Percentiles rank a stretch among this genome's conserved stretches.
Conservation (phyloP, 2,797 vertebrate species). For the Acanthiza pusilla region DNA sequence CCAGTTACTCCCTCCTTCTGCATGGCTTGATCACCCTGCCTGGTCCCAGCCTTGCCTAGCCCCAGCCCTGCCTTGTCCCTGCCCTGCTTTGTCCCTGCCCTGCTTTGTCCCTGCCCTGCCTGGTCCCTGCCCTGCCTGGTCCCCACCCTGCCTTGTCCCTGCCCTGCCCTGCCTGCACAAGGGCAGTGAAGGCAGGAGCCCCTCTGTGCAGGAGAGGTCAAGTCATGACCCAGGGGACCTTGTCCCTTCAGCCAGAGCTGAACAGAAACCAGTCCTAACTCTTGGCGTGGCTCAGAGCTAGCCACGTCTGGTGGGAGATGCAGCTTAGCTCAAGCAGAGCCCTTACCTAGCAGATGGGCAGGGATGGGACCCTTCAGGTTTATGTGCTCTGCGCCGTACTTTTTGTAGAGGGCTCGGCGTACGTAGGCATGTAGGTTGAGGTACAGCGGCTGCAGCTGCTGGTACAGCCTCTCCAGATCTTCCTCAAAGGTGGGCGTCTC, state of each 20-base stretch:
- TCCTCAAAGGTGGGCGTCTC: constrained; percentile 87
- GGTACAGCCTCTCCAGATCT: constrained; percentile 87
- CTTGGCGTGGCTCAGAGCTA: not conserved
- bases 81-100: too few relatives aligned
- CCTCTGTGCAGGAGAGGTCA: not conserved
- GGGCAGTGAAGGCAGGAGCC: not conserved
- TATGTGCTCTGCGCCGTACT: constrained; percentile 81
- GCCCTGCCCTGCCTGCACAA: not conserved
- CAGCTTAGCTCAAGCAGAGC: not conserved
- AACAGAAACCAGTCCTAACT: not conserved
- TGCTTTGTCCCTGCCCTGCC: not conserved
- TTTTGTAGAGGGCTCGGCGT: constrained; percentile 85
- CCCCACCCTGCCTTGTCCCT: not conserved
- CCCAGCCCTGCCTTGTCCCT: not conserved
- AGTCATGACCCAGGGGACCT: not conserved
- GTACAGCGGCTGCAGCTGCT: constrained; percentile 91
- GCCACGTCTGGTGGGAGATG: not conserved
- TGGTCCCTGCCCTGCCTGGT: too few relatives aligned
- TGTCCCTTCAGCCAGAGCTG: not conserved
- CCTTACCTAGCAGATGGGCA: constrained; percentile 91
- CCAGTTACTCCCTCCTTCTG: not conserved
- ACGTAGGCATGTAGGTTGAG: constrained; percentile 91
- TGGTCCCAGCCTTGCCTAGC: too few relatives aligned
- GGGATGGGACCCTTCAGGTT: constrained; percentile 94
- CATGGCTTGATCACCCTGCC: not conserved